A percentile compares a stretch with the other conserved stretches of the same genome.
Conservation (phyloP, 2,888 invertebrate genomes). For the Sesia apiformis region DNA sequence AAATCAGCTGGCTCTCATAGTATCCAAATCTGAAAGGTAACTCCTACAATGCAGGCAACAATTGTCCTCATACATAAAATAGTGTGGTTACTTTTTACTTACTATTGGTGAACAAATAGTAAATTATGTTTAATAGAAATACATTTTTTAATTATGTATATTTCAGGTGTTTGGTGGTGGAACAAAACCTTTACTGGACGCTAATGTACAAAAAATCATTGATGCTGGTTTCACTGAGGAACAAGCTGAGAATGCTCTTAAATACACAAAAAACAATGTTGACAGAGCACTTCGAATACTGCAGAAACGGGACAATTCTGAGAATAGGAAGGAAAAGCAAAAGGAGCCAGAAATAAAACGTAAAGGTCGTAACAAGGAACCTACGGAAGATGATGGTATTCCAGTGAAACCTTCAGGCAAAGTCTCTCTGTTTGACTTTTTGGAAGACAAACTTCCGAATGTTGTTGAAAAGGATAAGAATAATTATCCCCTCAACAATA, state of each 20-base stretch:
- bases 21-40: too few relatives aligned
- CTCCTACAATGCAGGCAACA: too few relatives aligned
- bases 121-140: too few relatives aligned
- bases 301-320: slow-evolving; percentile 72
- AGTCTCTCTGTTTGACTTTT: slow-evolving; percentile 87
- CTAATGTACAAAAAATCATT: slow-evolving; percentile 84
- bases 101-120: too few relatives aligned
- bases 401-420: slow-evolving; percentile 84
- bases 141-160: not conserved
- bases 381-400: slow-evolving; percentile 71
- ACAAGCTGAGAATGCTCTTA: slow-evolving; percentile 83
- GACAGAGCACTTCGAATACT: slow-evolving; percentile 81
- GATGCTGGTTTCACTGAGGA: slow-evolving; percentile 86
- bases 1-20: too few relatives aligned
- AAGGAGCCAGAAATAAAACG: slow-evolving; percentile 62
- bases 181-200: slow-evolving; percentile 79
- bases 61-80: too few relatives aligned
- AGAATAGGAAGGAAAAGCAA: slow-evolving; percentile 56
- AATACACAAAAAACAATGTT: slow-evolving; percentile 81
- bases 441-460: slow-evolving; percentile 84
- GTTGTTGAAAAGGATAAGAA: slow-evolving; percentile 63
- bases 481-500: slow-evolving; percentile 35
- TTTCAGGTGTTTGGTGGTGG: slow-evolving; percentile 77
- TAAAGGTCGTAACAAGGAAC: slow-evolving; percentile 62
- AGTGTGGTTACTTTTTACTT: too few relatives aligned